Evolutionary conservation across 2,797 vertebrate species (phyloP), one percentile per base, ranked within the genome.

Genomic region (Agapornis canus): DNA sequence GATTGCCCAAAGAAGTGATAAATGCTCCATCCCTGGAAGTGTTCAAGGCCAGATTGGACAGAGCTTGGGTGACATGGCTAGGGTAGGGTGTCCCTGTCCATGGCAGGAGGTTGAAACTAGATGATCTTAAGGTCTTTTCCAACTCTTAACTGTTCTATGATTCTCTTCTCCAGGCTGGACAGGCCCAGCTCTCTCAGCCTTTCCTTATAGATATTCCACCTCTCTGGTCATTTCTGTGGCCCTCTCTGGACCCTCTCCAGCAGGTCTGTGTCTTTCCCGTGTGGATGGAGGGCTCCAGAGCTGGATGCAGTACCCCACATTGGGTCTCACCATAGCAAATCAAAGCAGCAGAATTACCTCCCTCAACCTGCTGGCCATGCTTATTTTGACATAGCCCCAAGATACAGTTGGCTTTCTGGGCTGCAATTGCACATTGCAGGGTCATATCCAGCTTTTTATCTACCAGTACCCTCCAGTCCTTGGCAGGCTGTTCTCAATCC

Each of bases 371-470:
- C 20, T 32, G 26, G 19, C 27, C 49, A 52, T 10, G 6, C 20
- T 66, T 10, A 17, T 69, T 73, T 23, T 45, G 27, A 39, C 43
- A 37, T 25, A 54, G 68, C 19, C 35, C 35, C 7, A 75, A 47
- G 39, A 31, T 20, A 64, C 4, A 1, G 25, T 3, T 70, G 40
- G 15, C 27, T 18, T 64, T 75, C 49, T 73, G 45, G 71, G 25
- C 18, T 79, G 16, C 0, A 2, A 59, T 40, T 8, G 10, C 12
- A 48, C 27, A 27, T 6, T 39, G 51, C 5, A 4, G 5, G 42
- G 43, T 66, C 29, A 40, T 2, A 8, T n/a, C 9, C 22, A 49
- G n/a, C 22, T 76, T 35, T 35, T 76, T 47, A 49, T 11, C 17
- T 21, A 48, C 17, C 23, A 32, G 27, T 23, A 13, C 5, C 5